These are phyloP conservation scores for Anaspis maculata DNA, from an alignment of 2,888 invertebrate genomes.

Conservation along the genomic window DNA sequence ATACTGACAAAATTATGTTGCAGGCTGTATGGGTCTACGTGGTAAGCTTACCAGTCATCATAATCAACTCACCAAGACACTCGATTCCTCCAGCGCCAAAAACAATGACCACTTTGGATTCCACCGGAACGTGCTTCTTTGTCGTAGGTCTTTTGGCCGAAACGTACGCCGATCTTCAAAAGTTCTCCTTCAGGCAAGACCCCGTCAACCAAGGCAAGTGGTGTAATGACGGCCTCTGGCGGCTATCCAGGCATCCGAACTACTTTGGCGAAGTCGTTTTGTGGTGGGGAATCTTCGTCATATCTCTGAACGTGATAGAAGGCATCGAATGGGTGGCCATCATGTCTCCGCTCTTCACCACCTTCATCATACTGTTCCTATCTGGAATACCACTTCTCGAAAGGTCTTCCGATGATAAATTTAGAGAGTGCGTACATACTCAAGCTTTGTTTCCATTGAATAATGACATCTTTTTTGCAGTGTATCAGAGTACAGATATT, in stretches of 20 bases:
- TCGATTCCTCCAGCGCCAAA: conserved; percentile 67
- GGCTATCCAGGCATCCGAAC: conserved; percentile 84
- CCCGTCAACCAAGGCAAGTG: conserved; percentile 84
- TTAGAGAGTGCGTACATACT: conserved; percentile 59
- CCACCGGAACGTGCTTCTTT: conserved; percentile 77
- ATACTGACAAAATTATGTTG: conserved; percentile 44
- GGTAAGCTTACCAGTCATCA: conserved; percentile 86
- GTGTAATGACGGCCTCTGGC: conserved; percentile 84
- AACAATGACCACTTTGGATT: conserved; percentile 81
- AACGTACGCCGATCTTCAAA: conserved; percentile 87
- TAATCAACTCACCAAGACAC: conserved; percentile 79
- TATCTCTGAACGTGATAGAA: conserved; percentile 77
- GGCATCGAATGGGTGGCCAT: conserved; percentile 82
- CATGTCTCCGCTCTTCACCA: conserved; percentile 80
- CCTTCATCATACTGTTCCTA: conserved; percentile 77
- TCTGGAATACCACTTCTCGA: conserved; percentile 87
- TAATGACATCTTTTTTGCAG: conserved; percentile 39
- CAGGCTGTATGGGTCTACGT: conserved; percentile 88
- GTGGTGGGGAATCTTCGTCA: conserved; percentile 91
- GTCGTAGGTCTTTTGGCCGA: conserved; percentile 79
- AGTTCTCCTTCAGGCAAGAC: conserved; percentile 84
- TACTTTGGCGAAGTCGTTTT: conserved; percentile 90
- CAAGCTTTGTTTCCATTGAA: background rate
- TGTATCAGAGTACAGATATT: conserved; percentile 77
- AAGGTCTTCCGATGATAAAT: conserved; percentile 80